phyloP scores from a whole-genome alignment of 2,113 vertebrate genomes.

The Strix uralensis region DNA sequence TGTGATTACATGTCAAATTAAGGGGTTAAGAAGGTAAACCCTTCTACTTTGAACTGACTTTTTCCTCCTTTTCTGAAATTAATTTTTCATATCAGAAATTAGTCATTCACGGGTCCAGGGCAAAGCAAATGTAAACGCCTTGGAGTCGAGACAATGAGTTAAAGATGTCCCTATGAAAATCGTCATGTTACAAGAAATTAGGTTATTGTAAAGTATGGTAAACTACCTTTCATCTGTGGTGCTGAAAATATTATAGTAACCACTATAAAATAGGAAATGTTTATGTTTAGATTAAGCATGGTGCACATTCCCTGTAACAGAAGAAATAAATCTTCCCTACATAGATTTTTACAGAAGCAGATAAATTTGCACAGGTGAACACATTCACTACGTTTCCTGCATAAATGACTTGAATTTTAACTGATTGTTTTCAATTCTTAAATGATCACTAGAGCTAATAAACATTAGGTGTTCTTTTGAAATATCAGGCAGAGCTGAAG shows the following conservation, averaged over 20 bases:
- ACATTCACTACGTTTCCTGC: background rate
- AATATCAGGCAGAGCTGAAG: constrained; percentile 9
- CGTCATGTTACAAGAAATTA: background rate
- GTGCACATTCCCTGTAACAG: background rate
- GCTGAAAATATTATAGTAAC: background rate
- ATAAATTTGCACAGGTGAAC: background rate
- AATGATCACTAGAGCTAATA: background rate
- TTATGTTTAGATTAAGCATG: background rate
- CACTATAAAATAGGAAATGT: background rate
- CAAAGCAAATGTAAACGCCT: background rate
- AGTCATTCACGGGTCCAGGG: background rate
- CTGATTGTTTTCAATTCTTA: background rate
- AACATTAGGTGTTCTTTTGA: background rate
- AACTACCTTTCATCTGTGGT: background rate
- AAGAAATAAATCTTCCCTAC: background rate
- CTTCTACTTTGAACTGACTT: background rate
- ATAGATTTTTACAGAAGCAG: background rate
- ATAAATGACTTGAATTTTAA: background rate
- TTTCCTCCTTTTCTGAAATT: background rate
- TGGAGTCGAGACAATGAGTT: background rate
- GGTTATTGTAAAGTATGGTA: background rate
- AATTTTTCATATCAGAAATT: background rate
- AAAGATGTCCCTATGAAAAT: background rate
- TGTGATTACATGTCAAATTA: background rate
- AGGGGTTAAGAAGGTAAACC: background rate